Evolutionary conservation across 2,888 invertebrate genomes (phyloP).

Genomic region (Catocala nupta): DNA sequence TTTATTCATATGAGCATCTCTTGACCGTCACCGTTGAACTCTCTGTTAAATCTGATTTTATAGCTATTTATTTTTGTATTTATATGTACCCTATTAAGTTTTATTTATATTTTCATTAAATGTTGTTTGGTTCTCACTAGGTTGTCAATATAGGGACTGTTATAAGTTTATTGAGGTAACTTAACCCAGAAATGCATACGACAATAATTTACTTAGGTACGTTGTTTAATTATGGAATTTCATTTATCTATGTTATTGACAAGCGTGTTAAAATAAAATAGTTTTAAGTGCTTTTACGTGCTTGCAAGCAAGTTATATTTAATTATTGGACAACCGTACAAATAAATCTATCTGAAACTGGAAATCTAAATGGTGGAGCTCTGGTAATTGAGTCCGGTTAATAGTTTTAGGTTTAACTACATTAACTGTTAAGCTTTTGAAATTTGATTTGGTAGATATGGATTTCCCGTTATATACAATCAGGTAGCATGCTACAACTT

Average conservation of each 20-base stretch:
- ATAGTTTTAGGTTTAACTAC: slow-evolving; percentile 14
- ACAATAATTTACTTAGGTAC: slow-evolving; percentile 9
- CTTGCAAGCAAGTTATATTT: slow-evolving; percentile 35
- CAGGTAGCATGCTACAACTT: too few relatives aligned
- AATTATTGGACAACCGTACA: slow-evolving; percentile 37
- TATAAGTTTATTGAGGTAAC: slow-evolving; percentile 1
- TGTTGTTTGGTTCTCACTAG: not conserved
- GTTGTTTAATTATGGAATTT: slow-evolving; percentile 21
- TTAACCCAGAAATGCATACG: not conserved
- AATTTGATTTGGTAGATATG: too few relatives aligned
- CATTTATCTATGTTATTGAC: slow-evolving; percentile 33
- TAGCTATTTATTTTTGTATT: slow-evolving; percentile 34
- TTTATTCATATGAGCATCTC: slow-evolving; percentile 43
- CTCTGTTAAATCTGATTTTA: slow-evolving; percentile 38
- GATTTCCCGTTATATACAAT: too few relatives aligned
- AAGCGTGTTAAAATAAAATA: slow-evolving; percentile 32
- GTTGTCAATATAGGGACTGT: slow-evolving; percentile 1
- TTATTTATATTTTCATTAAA: not conserved
- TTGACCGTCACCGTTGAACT: slow-evolving; percentile 49
- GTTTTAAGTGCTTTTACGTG: slow-evolving; percentile 40
- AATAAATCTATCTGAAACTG: slow-evolving; percentile 45
- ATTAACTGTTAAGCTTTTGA: not conserved
- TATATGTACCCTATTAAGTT: slow-evolving; percentile 9
- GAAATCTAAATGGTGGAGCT: slow-evolving; percentile 38
- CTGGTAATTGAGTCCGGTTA: slow-evolving; percentile 40